These are phyloP conservation scores for Phalloptychus januarius DNA, from an alignment of 2,797 vertebrate genomes.

Conservation along the genomic window DNA sequence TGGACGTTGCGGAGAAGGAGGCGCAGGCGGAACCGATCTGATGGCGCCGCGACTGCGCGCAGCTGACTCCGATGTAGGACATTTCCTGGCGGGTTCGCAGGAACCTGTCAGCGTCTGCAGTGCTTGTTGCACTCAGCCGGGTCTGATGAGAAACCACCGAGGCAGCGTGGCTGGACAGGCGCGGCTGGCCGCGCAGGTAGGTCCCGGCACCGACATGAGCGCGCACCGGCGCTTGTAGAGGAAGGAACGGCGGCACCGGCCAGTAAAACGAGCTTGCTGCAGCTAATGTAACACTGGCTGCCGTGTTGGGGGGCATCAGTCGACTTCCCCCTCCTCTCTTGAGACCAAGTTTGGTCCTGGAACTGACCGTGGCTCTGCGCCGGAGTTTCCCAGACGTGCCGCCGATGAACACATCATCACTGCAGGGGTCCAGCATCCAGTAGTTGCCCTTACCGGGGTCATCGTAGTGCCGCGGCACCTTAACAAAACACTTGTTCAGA, in stretches of 20 bases:
- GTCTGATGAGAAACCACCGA: slow-evolving; percentile 71
- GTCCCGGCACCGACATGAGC: slow-evolving; percentile 54
- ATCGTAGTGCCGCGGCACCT: slow-evolving; percentile 84
- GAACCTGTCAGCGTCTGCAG: slow-evolving; percentile 59
- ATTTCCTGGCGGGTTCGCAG: slow-evolving; percentile 68
- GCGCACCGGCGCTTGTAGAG: slow-evolving; percentile 67
- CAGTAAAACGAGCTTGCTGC: slow-evolving; percentile 79
- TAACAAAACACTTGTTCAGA: slow-evolving; percentile 86
- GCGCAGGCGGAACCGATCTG: slow-evolving; percentile 70
- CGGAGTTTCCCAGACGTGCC: slow-evolving; percentile 82
- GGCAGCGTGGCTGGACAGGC: slow-evolving; percentile 64
- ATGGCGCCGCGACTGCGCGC: slow-evolving; percentile 65
- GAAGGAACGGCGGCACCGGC: slow-evolving; percentile 77
- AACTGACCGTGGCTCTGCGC: slow-evolving; percentile 66
- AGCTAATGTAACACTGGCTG: slow-evolving; percentile 71
- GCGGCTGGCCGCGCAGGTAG: slow-evolving; percentile 57
- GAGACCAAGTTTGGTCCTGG: slow-evolving; percentile 71
- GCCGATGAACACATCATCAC: slow-evolving; percentile 85
- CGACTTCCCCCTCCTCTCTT: slow-evolving; percentile 66
- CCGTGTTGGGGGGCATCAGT: slow-evolving; percentile 57
- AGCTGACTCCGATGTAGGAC: slow-evolving; percentile 73
- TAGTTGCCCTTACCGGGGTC: slow-evolving; percentile 87
- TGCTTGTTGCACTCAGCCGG: slow-evolving; percentile 40
- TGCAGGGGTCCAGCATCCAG: slow-evolving; percentile 86
- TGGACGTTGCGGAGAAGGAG: slow-evolving; percentile 67